A percentile compares a stretch with the other conserved stretches of the same genome.
Conservation (phyloP, 92 coral and sea anemone genomes). For the Zoanthus sansibaricus region DNA sequence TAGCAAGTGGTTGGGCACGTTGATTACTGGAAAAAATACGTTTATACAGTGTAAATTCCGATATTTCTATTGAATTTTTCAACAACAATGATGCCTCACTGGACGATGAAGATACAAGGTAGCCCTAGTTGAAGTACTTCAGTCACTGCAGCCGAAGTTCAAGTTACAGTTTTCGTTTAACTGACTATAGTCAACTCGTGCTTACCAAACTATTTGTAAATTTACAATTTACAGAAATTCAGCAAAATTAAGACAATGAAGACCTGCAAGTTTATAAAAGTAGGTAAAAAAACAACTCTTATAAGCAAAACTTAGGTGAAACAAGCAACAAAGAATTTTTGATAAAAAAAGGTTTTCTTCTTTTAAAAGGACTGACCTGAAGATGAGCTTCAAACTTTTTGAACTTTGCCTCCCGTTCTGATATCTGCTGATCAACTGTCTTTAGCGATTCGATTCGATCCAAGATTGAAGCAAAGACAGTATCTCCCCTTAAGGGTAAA, state of each 20-base stretch:
- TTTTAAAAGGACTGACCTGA: constrained; percentile 56
- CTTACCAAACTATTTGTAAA: too few relatives aligned
- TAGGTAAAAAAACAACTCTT: background rate
- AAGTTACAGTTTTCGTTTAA: too few relatives aligned
- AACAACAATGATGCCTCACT: too few relatives aligned
- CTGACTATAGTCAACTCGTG: too few relatives aligned
- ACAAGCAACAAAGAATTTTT: background rate
- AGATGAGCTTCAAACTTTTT: constrained; percentile 72
- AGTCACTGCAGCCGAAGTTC: too few relatives aligned
- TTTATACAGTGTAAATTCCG: too few relatives aligned
- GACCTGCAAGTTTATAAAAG: background rate
- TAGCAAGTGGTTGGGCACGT: too few relatives aligned
- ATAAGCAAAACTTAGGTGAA: background rate
- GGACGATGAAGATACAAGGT: too few relatives aligned
- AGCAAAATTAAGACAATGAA: background rate
- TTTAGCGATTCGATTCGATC: constrained; percentile 87
- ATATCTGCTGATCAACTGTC: constrained; percentile 55
- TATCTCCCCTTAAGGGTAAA: constrained; percentile 74
- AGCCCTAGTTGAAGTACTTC: too few relatives aligned
- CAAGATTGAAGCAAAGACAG: constrained; percentile 73
- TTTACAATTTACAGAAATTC: background rate
- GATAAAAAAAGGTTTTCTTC: background rate
- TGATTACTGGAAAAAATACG: too few relatives aligned
- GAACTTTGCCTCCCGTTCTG: constrained; percentile 78
- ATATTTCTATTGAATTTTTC: too few relatives aligned